phyloP scores from a whole-genome alignment of 2,113 vertebrate genomes.

The Clupea harengus region DNA sequence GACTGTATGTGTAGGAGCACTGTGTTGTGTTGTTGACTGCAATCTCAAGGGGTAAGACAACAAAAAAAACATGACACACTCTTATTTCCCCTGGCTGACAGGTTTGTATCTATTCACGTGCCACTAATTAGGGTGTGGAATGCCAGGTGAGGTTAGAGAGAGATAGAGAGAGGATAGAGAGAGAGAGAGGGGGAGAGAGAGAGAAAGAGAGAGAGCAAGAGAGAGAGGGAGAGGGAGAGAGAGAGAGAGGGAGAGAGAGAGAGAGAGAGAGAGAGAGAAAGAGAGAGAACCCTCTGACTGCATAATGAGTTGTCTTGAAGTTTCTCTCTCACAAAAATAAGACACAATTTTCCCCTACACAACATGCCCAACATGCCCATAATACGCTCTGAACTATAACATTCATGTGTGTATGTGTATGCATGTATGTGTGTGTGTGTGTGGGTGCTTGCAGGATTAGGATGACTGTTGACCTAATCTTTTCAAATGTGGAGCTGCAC shows the following conservation, averaged over 20 bases:
- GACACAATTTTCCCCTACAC: too few species aligned
- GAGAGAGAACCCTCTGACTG: not conserved
- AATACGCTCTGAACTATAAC: too few species aligned
- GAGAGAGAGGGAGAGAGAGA: not conserved
- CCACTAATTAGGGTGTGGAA: not conserved
- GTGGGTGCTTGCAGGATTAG: not conserved
- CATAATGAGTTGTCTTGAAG: too few species aligned
- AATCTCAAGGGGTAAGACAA: not conserved
- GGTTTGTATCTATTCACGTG: not conserved
- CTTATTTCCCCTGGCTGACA: not conserved
- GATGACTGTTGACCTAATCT: too few species aligned
- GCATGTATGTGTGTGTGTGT: not conserved
- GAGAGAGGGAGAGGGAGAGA: not conserved
- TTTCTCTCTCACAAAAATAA: too few species aligned
- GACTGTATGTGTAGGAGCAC: not conserved
- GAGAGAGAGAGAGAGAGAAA: not conserved
- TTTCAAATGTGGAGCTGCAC: too few species aligned
- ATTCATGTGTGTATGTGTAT: not conserved
- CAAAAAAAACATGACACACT: not conserved
- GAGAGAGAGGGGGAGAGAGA: not conserved
- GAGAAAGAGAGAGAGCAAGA: not conserved
- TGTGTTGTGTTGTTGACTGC: not conserved
- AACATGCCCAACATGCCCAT: too few species aligned
- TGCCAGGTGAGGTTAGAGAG: not conserved
- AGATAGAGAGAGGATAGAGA: not conserved